Base-by-base conservation (phyloP, 2,797 vertebrate genomes). In the Erethizon dorsatum region DNA sequence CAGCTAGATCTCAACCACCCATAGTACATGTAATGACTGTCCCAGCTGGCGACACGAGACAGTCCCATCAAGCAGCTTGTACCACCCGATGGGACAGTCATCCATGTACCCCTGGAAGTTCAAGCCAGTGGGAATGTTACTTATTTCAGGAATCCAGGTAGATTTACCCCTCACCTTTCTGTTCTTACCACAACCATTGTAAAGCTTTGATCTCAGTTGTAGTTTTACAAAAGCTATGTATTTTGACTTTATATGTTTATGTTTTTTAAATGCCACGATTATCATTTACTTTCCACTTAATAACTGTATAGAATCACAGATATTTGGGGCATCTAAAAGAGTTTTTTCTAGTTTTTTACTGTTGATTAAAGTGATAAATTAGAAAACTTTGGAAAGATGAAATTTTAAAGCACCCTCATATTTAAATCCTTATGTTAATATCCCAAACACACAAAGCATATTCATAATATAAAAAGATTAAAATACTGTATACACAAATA, bases 181-280 rank as follows among this genome's bases (percentile, higher is more conserved):
- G 78, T 94, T 89, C 82, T 97, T 73, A 80, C n/a, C n/a, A 67
- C 8, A 92, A 61, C 10, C 17, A 88, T 90, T 79, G 15, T 79
- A 93, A 95, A 90, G 52, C 69, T 87, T 92, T 91, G 67, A 1
- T 95, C 57, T 94, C 37, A 71, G 5, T 63, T 89, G n/a, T 80
- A 59, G 9, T 75, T 80, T 83, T 91, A 92, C 83, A 50, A 69
- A 94, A 95, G 59, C 52, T 69, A n/a, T 71, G 2, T 93, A 57
- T 92, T 92, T 89, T 95, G 56, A 33, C 52, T 83, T 94, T 95
- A 80, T 83, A 33, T 47, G 77, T 41, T 92, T 67, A 54, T 85
- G 73, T 77, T 82, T 95, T 95, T 63, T 71, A 96, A 94, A 71
- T 92, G 24, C 28, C 57, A 75, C 12, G 88, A 59, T 54, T 97